phyloP scores from a whole-genome alignment of 2,113 vertebrate species.

The Motacilla alba region DNA sequence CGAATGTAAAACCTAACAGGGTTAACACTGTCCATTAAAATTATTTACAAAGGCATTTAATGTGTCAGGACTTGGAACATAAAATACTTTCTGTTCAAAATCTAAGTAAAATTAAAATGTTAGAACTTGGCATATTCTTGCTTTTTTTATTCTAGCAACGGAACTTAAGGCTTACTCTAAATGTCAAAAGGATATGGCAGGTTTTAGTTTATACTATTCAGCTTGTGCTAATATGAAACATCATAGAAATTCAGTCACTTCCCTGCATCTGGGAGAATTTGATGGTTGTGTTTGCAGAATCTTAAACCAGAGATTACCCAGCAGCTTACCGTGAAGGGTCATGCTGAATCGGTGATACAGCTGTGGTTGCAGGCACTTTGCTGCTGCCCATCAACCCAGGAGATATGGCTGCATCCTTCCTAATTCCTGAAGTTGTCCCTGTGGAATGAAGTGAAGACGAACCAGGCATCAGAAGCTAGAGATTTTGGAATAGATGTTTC shows the following conservation, averaged over 20 bases:
- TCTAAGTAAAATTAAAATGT: conserved; percentile 50
- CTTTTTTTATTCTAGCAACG: conserved; percentile 50
- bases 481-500: not conserved
- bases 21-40: conserved; percentile 41
- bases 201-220: conserved; percentile 41
- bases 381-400: conserved; percentile 57
- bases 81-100: conserved; percentile 48
- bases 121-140: conserved; percentile 48
- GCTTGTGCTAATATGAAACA: not conserved
- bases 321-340: conserved; percentile 61
- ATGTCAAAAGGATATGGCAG: conserved; percentile 48
- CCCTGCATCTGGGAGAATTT: not conserved
- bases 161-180: conserved; percentile 59
- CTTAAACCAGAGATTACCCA: conserved; percentile 11
- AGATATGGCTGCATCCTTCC: conserved; percentile 77
- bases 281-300: conserved; percentile 1
- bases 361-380: conserved; percentile 1
- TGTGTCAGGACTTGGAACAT: conserved; percentile 20
- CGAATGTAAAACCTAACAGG: conserved; percentile 1
- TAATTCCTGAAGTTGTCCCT: conserved; percentile 43
- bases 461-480: not conserved
- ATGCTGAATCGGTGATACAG: conserved; percentile 32
- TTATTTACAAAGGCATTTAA: conserved; percentile 61
- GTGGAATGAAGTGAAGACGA: conserved; percentile 44
- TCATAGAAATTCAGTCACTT: conserved; percentile 9